Base-by-base conservation (phyloP, 1,140 invertebrate species). In the Aphis gossypii region DNA sequence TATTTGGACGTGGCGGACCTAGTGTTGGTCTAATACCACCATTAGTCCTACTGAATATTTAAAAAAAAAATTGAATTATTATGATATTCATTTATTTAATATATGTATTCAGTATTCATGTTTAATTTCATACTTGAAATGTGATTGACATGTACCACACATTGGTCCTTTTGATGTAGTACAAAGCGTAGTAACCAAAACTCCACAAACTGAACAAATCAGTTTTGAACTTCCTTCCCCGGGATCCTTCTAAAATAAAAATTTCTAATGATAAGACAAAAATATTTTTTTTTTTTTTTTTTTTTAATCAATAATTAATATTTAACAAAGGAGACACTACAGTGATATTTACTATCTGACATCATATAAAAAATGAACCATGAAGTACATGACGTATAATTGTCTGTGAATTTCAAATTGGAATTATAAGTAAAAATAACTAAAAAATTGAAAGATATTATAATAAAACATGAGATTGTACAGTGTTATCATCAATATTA, bases 131-230 rank as follows among this genome's bases (percentile, higher is more conserved):
- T 96, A 97, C 97, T 97, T 97, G 96, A 97, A 97, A 95, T 97
- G 97, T 95, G 97, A 96, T 96, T 97, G 97, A 95, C 97, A 98
- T 94, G 97, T 97, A 95, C 96, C 96, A 96, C 97, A 98, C 95
- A 97, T 96, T 95, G 95, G 96, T 95, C 97, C 97, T 95, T 98
- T 98, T 90, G 97, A 96, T 94, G 97, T 97, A 94, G 96, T 95
- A 95, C 97, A 97, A 94, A 97, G 96, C 94, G 97, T 96, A 95
- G 97, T 96, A 95, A 97, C 97, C 95, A 96, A 96, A 95, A 97
- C 96, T 94, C 97, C 97, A 96, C 97, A 98, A 96, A 98, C 97
- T 94, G 96, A 96, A 96, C 97, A 98, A 30, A 94, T 94, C 88
- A 95, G 95, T 90, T 96, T 96, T 21, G 96, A 96, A 94, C 97